Percentiles rank a stretch among this genome's conserved stretches.
phyloP scores from a whole-genome alignment of 2,797 vertebrate genomes.

The Acropternis orthonyx region DNA sequence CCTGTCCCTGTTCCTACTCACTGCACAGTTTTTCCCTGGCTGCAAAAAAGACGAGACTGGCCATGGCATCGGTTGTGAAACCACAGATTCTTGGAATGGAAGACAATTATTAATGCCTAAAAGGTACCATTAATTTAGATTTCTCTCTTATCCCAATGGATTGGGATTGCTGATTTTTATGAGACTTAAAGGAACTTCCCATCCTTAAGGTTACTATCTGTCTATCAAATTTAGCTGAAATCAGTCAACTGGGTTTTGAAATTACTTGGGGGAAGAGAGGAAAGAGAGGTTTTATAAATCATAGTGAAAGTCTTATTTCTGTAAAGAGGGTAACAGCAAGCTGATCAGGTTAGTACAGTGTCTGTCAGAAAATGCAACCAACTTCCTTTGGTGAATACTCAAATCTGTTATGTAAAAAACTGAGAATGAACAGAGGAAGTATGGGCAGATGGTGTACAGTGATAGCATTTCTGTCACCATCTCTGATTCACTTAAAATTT shows the following conservation, averaged over 20 bases:
- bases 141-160: neutral
- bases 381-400: neutral
- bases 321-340: neutral
- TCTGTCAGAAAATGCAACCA: neutral
- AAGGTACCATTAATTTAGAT: neutral
- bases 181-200: neutral
- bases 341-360: neutral
- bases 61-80: accelerated
- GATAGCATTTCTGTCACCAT: neutral
- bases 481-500: neutral
- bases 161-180: neutral
- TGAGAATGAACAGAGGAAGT: neutral
- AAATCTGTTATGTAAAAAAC: neutral
- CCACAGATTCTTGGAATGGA: neutral
- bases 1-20: neutral
- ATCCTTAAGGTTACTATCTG: neutral
- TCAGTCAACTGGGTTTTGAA: neutral
- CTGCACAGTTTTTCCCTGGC: neutral
- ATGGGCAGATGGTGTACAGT: neutral
- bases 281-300: neutral
- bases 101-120: neutral
- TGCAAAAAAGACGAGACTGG: neutral
- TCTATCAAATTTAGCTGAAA: neutral
- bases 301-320: neutral
- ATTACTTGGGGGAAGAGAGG: neutral